These are phyloP conservation scores for Watsonalla cultraria DNA, from an alignment of 2,888 invertebrate genomes.

Conservation along the genomic window DNA sequence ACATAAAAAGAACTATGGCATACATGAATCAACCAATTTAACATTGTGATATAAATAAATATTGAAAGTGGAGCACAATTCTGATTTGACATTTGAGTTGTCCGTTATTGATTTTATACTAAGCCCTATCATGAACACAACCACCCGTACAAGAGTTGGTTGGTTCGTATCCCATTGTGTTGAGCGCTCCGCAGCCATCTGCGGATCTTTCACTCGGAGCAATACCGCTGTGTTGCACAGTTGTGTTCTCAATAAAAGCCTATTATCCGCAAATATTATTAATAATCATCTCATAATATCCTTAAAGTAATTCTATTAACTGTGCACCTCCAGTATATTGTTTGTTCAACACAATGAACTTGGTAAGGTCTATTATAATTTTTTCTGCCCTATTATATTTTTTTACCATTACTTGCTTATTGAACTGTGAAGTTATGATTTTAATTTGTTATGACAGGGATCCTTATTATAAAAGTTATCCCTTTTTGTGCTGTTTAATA, in stretches of 20 bases:
- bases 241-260: slow-evolving; percentile 49
- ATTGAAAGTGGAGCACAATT: slow-evolving; percentile 6
- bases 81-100: neutral
- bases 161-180: slow-evolving; percentile 63
- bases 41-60: neutral
- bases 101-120: slow-evolving; percentile 57
- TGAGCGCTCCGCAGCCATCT: slow-evolving; percentile 42
- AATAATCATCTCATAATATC: slow-evolving; percentile 44
- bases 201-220: slow-evolving; percentile 61
- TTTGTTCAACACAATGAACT: slow-evolving; percentile 69
- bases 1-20: too few species aligned
- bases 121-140: slow-evolving; percentile 55
- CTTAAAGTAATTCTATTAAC: slow-evolving; percentile 52
- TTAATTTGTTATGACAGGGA: slow-evolving; percentile 72
- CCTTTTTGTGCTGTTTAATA: slow-evolving; percentile 26
- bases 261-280: slow-evolving; percentile 41
- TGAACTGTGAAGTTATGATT: slow-evolving; percentile 73
- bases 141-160: slow-evolving; percentile 46
- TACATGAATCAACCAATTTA: too few species aligned
- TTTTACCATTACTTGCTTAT: slow-evolving; percentile 51
- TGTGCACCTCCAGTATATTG: slow-evolving; percentile 52
- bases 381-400: slow-evolving; percentile 53
- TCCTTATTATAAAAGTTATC: slow-evolving; percentile 48
- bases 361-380: slow-evolving; percentile 69
- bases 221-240: slow-evolving; percentile 54